A percentile compares a stretch with the other conserved stretches of the same genome.
Conservation (phyloP, 2,797 vertebrate species). For the Molothrus ater region DNA sequence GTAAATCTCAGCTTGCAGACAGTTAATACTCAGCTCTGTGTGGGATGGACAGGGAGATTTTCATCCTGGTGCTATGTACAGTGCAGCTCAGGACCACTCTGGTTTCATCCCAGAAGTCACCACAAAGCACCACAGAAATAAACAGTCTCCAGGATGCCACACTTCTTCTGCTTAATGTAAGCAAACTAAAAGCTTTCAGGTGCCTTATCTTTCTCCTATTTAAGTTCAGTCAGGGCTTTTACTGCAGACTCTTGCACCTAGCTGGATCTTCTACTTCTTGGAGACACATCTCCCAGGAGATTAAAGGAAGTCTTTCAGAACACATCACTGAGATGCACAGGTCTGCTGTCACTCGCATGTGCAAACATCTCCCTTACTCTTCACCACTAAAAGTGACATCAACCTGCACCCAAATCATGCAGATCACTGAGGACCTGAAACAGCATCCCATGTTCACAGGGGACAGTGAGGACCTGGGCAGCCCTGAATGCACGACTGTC, state of each 20-base stretch:
- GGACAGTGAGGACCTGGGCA: not conserved
- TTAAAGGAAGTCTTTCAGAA: not conserved
- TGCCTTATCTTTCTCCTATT: not conserved
- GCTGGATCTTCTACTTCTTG: not conserved
- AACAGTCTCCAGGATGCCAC: not conserved
- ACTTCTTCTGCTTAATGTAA: not conserved
- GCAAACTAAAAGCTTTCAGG: not conserved
- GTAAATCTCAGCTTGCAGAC: not conserved
- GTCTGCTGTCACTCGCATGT: not conserved
- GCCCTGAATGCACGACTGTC: accelerated
- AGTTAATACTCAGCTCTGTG: not conserved
- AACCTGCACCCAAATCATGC: not conserved
- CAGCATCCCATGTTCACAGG: not conserved
- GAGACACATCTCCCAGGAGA: not conserved
- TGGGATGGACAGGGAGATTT: not conserved
- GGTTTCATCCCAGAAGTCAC: not conserved
- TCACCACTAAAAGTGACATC: not conserved
- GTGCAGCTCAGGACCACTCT: not conserved
- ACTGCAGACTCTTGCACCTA: not conserved
- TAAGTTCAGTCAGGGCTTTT: not conserved
- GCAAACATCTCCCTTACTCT: not conserved
- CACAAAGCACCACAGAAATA: constrained; percentile 5
- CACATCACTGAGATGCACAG: accelerated
- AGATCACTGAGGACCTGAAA: not conserved
- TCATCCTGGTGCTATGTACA: not conserved